phyloP scores from a whole-genome alignment of 2,888 invertebrate species.

The Melanophora roralis region DNA sequence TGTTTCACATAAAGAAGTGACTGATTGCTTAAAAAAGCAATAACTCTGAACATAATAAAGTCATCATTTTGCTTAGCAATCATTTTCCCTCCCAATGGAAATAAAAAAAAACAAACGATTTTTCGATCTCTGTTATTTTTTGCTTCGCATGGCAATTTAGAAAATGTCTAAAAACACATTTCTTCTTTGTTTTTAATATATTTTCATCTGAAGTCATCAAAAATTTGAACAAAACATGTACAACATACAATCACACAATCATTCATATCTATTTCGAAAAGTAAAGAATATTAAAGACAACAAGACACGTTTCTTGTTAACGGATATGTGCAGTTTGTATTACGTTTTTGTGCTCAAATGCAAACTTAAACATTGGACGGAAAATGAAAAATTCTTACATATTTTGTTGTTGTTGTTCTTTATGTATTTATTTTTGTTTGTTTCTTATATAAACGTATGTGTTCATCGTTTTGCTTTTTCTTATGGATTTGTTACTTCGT shows the following conservation, averaged over 20 bases:
- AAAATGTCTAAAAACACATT: background rate
- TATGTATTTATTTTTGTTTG: no score
- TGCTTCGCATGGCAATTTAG: background rate
- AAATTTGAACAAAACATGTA: background rate
- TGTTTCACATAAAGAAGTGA: no score
- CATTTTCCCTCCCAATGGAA: background rate
- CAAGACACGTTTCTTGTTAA: background rate
- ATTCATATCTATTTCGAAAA: background rate
- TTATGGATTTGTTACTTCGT: background rate
- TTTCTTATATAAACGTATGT: no score
- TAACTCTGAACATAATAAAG: background rate
- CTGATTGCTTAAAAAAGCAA: background rate
- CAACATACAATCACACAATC: background rate
- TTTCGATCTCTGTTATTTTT: background rate
- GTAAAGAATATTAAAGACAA: slow-evolving; percentile 19
- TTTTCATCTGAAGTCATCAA: background rate
- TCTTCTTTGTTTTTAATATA: background rate
- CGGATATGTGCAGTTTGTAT: background rate
- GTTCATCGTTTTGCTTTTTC: background rate
- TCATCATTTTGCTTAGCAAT: background rate
- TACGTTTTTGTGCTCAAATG: background rate
- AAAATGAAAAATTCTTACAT: slow-evolving; percentile 9
- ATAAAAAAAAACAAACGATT: background rate
- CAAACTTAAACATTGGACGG: slow-evolving; percentile 15
- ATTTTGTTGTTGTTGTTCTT: background rate